Conservation (phyloP, 2,797 vertebrate genomes). For the Gadopsis bispinosus region DNA sequence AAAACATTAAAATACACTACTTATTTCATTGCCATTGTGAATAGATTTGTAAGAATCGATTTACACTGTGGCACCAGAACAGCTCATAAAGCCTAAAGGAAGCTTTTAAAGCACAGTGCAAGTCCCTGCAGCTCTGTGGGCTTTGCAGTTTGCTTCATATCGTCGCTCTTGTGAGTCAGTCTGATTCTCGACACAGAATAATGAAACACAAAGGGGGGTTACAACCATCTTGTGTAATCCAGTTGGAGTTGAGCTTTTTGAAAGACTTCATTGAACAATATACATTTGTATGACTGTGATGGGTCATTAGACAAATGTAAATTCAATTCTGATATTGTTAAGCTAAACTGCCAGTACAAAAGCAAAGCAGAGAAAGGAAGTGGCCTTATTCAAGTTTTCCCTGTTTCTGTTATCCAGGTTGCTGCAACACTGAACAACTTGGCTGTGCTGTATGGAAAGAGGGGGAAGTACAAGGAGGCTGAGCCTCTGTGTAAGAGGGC, state of each 20-base stretch:
- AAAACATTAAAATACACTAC: neutral
- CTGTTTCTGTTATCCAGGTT: slow-evolving; percentile 84
- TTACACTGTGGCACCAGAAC: neutral
- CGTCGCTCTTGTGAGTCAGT: slow-evolving; percentile 6
- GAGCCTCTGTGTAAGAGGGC: slow-evolving; percentile 97
- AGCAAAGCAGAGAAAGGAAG: neutral
- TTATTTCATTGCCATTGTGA: neutral
- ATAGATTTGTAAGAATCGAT: slow-evolving; percentile 10
- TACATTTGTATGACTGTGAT: neutral
- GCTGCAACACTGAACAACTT: slow-evolving; percentile 97
- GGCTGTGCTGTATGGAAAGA: slow-evolving; percentile 97
- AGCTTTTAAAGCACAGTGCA: slow-evolving; percentile 12
- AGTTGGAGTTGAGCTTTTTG: neutral
- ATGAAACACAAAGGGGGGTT: slow-evolving; percentile 12
- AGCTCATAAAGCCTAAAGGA: slow-evolving; percentile 9
- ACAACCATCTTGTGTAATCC: neutral
- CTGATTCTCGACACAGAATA: slow-evolving; percentile 23
- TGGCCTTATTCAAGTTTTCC: slow-evolving; percentile 1
- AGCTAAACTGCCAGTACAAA: neutral
- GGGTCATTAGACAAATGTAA: neutral
- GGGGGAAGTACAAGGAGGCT: slow-evolving; percentile 97
- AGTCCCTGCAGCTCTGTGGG: slow-evolving; percentile 5
- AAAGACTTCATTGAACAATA: neutral
- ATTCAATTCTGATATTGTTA: neutral
- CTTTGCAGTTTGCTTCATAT: slow-evolving; percentile 10